Evolutionary conservation across 2,888 invertebrate genomes (phyloP), one percentile per base, ranked within the genome.

Genomic region (Hydroisotoma schaefferi): DNA sequence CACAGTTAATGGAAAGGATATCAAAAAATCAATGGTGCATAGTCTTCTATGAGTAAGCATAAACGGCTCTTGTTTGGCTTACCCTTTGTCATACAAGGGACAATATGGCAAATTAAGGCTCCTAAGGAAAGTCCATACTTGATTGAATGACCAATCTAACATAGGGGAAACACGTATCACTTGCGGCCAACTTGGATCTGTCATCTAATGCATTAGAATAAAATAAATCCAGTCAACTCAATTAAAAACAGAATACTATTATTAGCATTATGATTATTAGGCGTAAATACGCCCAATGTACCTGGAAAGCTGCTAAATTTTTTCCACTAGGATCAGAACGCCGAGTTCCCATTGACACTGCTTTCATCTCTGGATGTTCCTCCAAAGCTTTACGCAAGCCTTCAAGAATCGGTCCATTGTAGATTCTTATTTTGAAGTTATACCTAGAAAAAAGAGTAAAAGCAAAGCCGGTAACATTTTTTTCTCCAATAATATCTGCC

Each of bases 311-410:
- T 37, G 82, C 75, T 54, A 92, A 77, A 69, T 84, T 77, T 67
- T 83, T 79, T 52, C 89, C 86, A 74, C 84, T 85, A 0, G 94
- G 95, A 80, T 99, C 98, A 0, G 88, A 88, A 55, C 84, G 81
- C 63, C 98, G 81, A 3, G 89, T 90, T 8, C 99, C 99, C 90
- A 99, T 92, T 4, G 98, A 80, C 57, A 90, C 87, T 0, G 90
- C 93, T 75, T 88, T 87, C 27, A 95, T 79, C 49, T 82, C 76
- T 0, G 81, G 80, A 69, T 80, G 76, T 20, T 77, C 73, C 0
- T 79, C 75, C 46, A 88, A 78, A 59, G 94, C 77, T 38, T 80
- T 78, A 15, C 77, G 76, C 38, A 99, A 78, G 0, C 88, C 87
- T 20, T 80, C 77, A 76, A 88, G 90, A 67, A 97, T 85, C 1